Evolutionary conservation across 2,888 invertebrate genomes (phyloP), one percentile per base, ranked within the genome.

Genomic region (Xanthia icteritia): DNA sequence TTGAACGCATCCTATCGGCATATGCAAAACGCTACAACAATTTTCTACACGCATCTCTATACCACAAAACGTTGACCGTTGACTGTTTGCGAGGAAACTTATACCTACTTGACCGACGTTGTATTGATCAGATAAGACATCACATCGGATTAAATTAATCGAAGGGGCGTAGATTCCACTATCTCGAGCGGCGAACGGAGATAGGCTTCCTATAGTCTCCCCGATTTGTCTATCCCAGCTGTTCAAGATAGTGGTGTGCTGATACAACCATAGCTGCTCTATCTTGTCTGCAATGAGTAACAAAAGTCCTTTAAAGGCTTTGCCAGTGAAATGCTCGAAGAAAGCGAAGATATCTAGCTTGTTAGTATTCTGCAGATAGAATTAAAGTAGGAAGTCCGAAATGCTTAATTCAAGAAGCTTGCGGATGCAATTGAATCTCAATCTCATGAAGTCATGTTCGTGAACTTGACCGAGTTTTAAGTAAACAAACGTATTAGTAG

Each of bases 61-160:
- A 86, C 81, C 84, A 84, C 84, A 81, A 74, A 79, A 79, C 79
- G 66, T 72, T 77, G 85, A 84, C 84, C 79, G 77, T 77, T 67
- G 80, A 75, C 73, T 82, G 76, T 86, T 82, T 81, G 84, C 77
- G 79, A 81, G 83, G 82, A 85, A 89, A 85, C 84, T 81, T 84
- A 79, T 80, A 83, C 8, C 8, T 51, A 51, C 78, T 86, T 82
- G 84, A 85, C 86, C 84, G 86, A 86, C 85, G 88, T 88, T 86
- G 80, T 80, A 82, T 72, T 76, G 84, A 88, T 89, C 88, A 88
- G 89, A 91, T 90, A 86, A 83, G 86, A 89, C 85, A 89, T 91
- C 88, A 86, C 83, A 86, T 86, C 80, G 81, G 91, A 92, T 93
- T 90, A 93, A 91, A 92, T 92, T 90, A 91, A 92, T 91, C 90